These are phyloP conservation scores for Cetonia aurata DNA, from an alignment of 2,888 invertebrate genomes.

Conservation along the genomic window DNA sequence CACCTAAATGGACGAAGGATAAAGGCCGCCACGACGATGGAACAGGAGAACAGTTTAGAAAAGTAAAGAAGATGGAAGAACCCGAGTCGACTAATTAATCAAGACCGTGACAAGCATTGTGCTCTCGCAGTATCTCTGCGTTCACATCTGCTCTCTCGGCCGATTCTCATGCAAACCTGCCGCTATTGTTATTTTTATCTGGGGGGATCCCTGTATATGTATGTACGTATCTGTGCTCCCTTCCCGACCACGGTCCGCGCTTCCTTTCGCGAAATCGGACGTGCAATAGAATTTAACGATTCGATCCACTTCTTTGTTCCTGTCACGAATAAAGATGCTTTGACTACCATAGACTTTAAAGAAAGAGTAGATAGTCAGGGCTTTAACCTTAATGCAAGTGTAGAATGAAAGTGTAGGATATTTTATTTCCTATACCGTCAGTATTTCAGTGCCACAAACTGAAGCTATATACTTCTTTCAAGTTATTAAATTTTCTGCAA, in stretches of 20 bases:
- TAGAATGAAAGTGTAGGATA: no score
- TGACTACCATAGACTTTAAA: slow-evolving; percentile 20
- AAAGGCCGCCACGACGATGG: slow-evolving; percentile 43
- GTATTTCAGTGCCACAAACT: no score
- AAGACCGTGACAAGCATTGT: slow-evolving; percentile 57
- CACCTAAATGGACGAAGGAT: slow-evolving; percentile 48
- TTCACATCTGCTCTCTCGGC: slow-evolving; percentile 53
- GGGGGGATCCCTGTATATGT: slow-evolving; percentile 39
- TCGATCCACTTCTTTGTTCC: slow-evolving; percentile 52
- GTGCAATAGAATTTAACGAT: slow-evolving; percentile 57
- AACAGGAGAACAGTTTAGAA: slow-evolving; percentile 44
- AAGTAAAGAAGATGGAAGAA: slow-evolving; percentile 53
- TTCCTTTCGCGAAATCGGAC: slow-evolving; percentile 56
- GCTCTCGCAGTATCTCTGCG: slow-evolving; percentile 50
- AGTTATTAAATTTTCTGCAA: no score
- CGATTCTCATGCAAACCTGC: slow-evolving; percentile 59
- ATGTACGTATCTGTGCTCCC: slow-evolving; percentile 7
- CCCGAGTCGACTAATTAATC: slow-evolving; percentile 56
- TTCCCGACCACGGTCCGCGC: slow-evolving; percentile 1
- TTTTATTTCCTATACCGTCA: no score
- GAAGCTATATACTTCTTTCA: no score
- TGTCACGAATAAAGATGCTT: slow-evolving; percentile 48
- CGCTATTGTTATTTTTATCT: slow-evolving; percentile 58
- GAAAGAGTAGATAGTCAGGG: not conserved
- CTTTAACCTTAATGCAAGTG: not conserved